Evolutionary conservation across 2,797 vertebrate species (phyloP).

Genomic region (Acestrorhynchus altus): DNA sequence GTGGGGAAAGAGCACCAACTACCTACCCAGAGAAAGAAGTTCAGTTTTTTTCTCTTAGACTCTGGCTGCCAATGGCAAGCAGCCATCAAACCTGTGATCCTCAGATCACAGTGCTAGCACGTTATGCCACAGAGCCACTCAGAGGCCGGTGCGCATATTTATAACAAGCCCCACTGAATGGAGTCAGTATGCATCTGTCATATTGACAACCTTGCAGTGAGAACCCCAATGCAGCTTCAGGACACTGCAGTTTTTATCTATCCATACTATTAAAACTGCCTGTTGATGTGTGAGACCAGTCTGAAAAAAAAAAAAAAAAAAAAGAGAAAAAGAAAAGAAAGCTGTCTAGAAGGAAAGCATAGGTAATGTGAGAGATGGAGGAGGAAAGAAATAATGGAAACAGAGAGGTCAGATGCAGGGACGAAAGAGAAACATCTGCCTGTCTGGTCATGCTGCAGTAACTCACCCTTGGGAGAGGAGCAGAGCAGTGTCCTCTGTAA

Average conservation of each 20-base stretch:
- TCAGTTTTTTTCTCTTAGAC: too few relatives aligned
- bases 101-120: too few relatives aligned
- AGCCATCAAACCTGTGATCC: too few relatives aligned
- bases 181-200: too few relatives aligned
- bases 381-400: conserved; percentile 2
- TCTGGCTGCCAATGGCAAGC: too few relatives aligned
- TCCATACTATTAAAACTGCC: background rate
- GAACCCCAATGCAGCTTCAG: too few relatives aligned
- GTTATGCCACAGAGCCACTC: too few relatives aligned
- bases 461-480: conserved; percentile 53
- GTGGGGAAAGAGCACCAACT: too few relatives aligned
- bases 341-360: background rate
- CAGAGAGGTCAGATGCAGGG: conserved; percentile 15
- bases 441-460: conserved; percentile 54
- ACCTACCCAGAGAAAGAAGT: too few relatives aligned
- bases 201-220: too few relatives aligned
- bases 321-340: conserved; percentile 5
- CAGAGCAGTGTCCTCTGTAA: conserved; percentile 60
- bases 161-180: too few relatives aligned
- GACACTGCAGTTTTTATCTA: background rate
- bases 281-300: background rate
- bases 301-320: background rate
- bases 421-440: conserved; percentile 54
- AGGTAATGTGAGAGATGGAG: background rate
- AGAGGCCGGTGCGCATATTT: too few relatives aligned